A percentile compares a stretch with the other conserved stretches of the same genome.
Conservation (phyloP, 2,888 invertebrate genomes). For the Homarus gammarus region DNA sequence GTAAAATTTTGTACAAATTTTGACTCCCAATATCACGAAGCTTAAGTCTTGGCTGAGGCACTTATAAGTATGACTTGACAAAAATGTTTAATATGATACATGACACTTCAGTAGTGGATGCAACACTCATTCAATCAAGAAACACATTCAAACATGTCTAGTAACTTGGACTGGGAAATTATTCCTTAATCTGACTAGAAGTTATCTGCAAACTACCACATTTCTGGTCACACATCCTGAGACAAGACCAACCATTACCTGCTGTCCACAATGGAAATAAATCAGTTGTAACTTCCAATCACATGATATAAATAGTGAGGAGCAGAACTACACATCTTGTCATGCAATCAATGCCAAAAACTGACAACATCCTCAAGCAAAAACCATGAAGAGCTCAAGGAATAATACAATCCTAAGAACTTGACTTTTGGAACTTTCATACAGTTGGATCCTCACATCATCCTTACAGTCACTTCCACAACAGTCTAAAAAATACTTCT, state of each 20-base stretch:
- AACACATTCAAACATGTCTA: background rate
- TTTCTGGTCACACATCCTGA: constrained; percentile 3
- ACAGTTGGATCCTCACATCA: background rate
- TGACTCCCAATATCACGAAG: background rate
- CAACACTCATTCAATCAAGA: constrained; percentile 5
- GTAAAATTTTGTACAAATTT: background rate
- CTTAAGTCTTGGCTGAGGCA: constrained; percentile 13
- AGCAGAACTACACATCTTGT: background rate
- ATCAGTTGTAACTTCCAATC: background rate
- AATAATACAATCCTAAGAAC: background rate
- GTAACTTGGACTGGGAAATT: constrained; percentile 34
- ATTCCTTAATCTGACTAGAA: constrained; percentile 53
- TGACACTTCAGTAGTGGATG: background rate
- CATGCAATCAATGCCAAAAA: background rate
- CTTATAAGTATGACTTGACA: background rate
- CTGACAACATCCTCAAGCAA: background rate
- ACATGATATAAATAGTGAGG: background rate
- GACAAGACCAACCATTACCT: constrained; percentile 8
- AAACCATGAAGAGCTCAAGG: background rate
- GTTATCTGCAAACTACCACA: constrained; percentile 38
- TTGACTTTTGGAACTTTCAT: background rate
- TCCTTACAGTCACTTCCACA: background rate
- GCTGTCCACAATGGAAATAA: background rate
- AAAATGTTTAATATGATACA: background rate
- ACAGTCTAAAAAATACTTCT: background rate